Base-by-base conservation (phyloP, 2,888 invertebrate genomes). In the Microctonus hyperodae region DNA sequence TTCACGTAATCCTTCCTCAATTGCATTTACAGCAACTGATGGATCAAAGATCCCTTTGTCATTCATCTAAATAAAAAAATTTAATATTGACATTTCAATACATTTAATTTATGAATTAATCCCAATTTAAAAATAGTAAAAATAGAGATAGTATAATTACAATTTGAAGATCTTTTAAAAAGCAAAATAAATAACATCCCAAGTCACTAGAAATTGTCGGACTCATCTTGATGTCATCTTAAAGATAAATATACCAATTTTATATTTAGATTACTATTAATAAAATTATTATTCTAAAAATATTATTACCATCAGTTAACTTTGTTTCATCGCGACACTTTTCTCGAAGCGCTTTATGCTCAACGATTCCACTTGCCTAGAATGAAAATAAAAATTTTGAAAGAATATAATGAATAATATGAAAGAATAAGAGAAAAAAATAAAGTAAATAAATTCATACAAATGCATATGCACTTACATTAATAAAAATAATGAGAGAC, bases 111-210 rank as follows among this genome's bases (percentile, higher is more conserved):
- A 10, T 31, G 3, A 2, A 35, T 10, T 35, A 10, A 2, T 35
- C 11, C 35, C 35, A 6, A 10, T 56, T 11, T 13, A 25, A 40
- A 33, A n/a, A n/a, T n/a, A 31, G 6, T 16, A 11, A 20, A 37
- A n/a, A n/a, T n/a, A n/a, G n/a, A n/a, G n/a, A 28, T 35, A 7
- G 16, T 13, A 40, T n/a, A 44, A 65, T 50, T 67, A 71, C 70
- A 31, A 70, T 33, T 28, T 65, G 50, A 1, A 64, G 22, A 35
- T 60, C 63, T 51, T 68, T 37, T 10, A 73, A 28, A 28, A 68
- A 69, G 58, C 73, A 73, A 11, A 57, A 66, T 7, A 71, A 31
- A 25, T 70, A 72, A 28, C 73, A 73, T 16, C 67, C 65, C 28
- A 68, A 40, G 25, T 69, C 35, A 16, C 60, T 61, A 6, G 65